Percentiles rank a stretch among this genome's conserved stretches.
Conservation (phyloP, 1,140 invertebrate genomes). For the Sarcophaga peregrina region DNA sequence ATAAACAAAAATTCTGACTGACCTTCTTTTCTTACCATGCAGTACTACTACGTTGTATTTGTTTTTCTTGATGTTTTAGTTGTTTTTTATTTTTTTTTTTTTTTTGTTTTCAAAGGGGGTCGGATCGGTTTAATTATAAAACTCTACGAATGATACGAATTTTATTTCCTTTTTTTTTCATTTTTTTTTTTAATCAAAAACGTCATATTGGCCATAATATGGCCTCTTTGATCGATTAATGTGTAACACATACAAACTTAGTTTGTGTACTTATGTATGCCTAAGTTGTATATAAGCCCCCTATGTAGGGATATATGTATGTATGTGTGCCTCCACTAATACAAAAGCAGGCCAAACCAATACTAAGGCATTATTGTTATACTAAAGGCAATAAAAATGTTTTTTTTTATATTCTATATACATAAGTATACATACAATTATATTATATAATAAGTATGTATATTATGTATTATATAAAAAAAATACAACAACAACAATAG, state of each 20-base stretch:
- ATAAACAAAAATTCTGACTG: too few species aligned
- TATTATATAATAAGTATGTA: background rate
- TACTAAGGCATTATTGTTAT: background rate
- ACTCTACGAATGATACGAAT: too few species aligned
- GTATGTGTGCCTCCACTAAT: background rate
- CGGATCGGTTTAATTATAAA: too few species aligned
- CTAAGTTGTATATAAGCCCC: background rate
- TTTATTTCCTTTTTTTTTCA: too few species aligned
- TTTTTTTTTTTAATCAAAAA: background rate
- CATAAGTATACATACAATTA: background rate
- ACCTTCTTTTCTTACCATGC: too few species aligned
- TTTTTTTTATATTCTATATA: too few species aligned
- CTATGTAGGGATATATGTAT: too few species aligned
- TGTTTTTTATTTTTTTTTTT: too few species aligned
- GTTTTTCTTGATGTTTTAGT: too few species aligned
- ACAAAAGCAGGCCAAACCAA: background rate
- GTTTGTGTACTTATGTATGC: too few species aligned
- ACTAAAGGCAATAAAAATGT: background rate
- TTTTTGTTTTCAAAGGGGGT: too few species aligned
- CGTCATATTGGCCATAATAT: constrained; percentile 29
- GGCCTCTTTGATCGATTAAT: constrained; percentile 33
- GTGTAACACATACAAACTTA: background rate
- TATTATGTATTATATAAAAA: background rate
- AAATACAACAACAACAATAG: background rate
- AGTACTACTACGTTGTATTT: too few species aligned